These are phyloP conservation scores for Pseudachorutes palmiensis DNA, from an alignment of 1,140 invertebrate species.

Conservation along the genomic window DNA sequence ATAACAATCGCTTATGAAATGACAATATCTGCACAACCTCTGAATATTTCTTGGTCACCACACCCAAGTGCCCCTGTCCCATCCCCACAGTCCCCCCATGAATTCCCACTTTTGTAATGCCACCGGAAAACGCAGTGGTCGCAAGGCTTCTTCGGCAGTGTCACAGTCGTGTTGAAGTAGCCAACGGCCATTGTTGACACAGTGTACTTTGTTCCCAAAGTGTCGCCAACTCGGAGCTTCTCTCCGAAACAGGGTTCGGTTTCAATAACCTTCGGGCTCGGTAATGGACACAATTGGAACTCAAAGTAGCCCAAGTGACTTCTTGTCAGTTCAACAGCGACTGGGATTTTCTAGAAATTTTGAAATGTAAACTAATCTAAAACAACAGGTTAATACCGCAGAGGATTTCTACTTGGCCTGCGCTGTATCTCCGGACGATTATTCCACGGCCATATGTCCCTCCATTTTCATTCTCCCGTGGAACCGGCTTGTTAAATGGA, in stretches of 20 bases:
- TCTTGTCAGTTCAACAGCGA: conserved; percentile 40
- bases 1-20: conserved; percentile 45
- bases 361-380: neutral
- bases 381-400: neutral
- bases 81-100: conserved; percentile 57
- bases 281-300: conserved; percentile 42
- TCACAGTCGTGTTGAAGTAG: conserved; percentile 34
- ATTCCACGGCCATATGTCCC: neutral
- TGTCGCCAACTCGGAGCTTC: conserved; percentile 37
- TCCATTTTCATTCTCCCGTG: neutral
- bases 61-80: conserved; percentile 48
- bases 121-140: conserved; percentile 41
- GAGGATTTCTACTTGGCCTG: neutral
- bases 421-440: neutral
- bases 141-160: conserved; percentile 39
- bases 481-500: neutral
- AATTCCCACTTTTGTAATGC: conserved; percentile 52
- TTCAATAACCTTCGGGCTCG: conserved; percentile 38
- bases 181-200: conserved; percentile 30
- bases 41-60: conserved; percentile 74
- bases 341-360: conserved; percentile 17
- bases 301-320: conserved; percentile 43
- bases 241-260: conserved; percentile 41
- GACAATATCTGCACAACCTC: conserved; percentile 75
- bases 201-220: conserved; percentile 26